A percentile compares a stretch with the other conserved stretches of the same genome.
phyloP scores from a whole-genome alignment of 2,113 vertebrate genomes.

The Oncorhynchus mykiss region DNA sequence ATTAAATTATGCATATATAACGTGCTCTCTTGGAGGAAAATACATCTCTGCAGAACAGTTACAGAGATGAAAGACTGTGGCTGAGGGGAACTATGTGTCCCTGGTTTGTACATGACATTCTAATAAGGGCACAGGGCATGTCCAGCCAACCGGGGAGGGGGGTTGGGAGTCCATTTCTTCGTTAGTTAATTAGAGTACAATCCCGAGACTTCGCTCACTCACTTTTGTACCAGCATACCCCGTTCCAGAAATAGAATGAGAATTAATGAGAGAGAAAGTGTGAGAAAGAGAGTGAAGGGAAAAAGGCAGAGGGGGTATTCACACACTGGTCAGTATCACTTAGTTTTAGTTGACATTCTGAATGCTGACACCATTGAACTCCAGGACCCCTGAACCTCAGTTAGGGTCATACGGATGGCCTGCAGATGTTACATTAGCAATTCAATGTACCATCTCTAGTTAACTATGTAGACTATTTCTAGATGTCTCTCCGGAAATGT shows the following conservation, averaged over 20 bases:
- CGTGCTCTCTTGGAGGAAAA: too few relatives aligned
- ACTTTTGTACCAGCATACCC: conserved; percentile 19
- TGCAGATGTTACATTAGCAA: neutral
- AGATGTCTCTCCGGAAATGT: neutral
- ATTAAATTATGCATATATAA: too few relatives aligned
- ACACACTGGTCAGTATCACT: neutral
- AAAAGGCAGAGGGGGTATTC: neutral
- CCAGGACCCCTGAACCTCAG: neutral
- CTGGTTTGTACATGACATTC: conserved; percentile 51
- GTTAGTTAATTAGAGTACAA: conserved; percentile 70
- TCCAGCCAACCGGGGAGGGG: conserved; percentile 36
- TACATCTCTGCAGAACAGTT: too few relatives aligned
- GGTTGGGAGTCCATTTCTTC: conserved; percentile 51
- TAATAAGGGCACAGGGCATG: conserved; percentile 17
- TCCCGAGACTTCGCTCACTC: conserved; percentile 25
- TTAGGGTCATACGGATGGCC: too few relatives aligned
- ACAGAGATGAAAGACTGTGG: neutral
- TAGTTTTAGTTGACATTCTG: neutral
- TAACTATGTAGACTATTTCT: neutral
- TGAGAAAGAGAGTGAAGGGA: conserved; percentile 6
- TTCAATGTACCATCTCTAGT: neutral
- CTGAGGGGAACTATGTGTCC: conserved; percentile 14
- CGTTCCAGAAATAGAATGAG: conserved; percentile 4
- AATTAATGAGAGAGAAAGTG: conserved; percentile 16
- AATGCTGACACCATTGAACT: neutral